These are phyloP conservation scores for Asteroscopus sphinx DNA, from an alignment of 2,888 invertebrate species.

Conservation along the genomic window DNA sequence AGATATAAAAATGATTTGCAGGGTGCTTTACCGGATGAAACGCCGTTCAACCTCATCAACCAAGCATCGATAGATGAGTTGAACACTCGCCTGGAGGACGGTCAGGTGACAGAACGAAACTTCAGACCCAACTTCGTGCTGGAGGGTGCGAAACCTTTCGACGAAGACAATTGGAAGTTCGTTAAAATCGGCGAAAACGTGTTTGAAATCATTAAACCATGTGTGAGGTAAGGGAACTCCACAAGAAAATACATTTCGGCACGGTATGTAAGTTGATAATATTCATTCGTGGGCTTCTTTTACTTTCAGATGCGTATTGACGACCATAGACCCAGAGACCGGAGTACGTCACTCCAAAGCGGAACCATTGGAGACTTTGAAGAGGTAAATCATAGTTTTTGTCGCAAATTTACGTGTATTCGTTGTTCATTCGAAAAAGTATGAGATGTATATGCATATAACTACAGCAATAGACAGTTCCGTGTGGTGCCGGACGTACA, in stretches of 20 bases:
- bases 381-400: conserved; percentile 80
- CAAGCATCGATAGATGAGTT: conserved; percentile 92
- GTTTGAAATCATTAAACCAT: conserved; percentile 91
- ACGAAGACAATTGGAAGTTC: conserved; percentile 93
- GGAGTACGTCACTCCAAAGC: conserved; percentile 89
- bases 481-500: too few species aligned
- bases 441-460: too few species aligned
- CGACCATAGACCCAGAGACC: conserved; percentile 92
- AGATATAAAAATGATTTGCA: conserved; percentile 60
- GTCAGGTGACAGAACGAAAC: conserved; percentile 83
- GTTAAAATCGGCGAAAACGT: conserved; percentile 91
- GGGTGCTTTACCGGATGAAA: conserved; percentile 92
- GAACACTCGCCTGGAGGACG: conserved; percentile 88
- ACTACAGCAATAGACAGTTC: too few species aligned
- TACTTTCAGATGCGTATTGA: conserved; percentile 91
- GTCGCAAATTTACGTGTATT: too few species aligned
- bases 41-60: conserved; percentile 92
- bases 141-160: conserved; percentile 89
- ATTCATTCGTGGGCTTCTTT: neutral
- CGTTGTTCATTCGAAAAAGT: too few species aligned
- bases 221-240: conserved; percentile 85
- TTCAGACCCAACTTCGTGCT: conserved; percentile 93
- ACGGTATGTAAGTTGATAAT: too few species aligned
- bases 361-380: conserved; percentile 92
- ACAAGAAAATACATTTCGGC: neutral